Evolutionary conservation across 1,140 invertebrate species (phyloP).

Genomic region (Drosophila navojoa): DNA sequence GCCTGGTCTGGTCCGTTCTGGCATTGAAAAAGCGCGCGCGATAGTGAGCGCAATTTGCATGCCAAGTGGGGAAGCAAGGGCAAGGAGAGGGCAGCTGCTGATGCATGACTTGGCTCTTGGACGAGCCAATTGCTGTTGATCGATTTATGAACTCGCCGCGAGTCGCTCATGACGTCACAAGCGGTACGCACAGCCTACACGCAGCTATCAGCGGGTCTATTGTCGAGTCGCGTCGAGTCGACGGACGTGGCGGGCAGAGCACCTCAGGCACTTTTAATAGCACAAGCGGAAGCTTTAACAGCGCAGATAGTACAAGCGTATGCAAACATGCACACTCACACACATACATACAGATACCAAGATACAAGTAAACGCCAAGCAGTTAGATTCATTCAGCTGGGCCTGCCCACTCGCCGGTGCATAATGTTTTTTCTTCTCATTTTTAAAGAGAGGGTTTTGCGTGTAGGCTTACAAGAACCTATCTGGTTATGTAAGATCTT

Average conservation of each 20-base stretch:
- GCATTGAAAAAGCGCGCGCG: conserved; percentile 69
- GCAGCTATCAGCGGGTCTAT: conserved; percentile 33
- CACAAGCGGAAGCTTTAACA: conserved; percentile 74
- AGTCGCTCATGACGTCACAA: conserved; percentile 67
- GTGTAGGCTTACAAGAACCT: conserved; percentile 51
- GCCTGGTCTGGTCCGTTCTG: conserved; percentile 20
- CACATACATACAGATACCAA: conserved; percentile 18
- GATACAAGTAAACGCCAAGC: conserved; percentile 5
- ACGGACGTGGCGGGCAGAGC: too few relatives aligned
- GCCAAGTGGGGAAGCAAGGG: conserved; percentile 45
- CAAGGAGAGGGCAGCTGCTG: conserved; percentile 41
- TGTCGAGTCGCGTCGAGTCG: conserved; percentile 5
- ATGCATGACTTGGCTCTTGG: conserved; percentile 64
- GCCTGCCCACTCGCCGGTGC: conserved; percentile 54
- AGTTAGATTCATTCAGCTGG: conserved; percentile 56
- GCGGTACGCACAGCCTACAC: conserved; percentile 44
- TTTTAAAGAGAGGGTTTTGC: conserved; percentile 13
- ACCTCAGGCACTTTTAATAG: conserved; percentile 10
- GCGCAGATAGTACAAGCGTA: conserved; percentile 28
- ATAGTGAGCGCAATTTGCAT: conserved; percentile 70
- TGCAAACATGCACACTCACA: conserved; percentile 3
- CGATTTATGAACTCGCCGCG: conserved; percentile 74
- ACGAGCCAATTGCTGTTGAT: conserved; percentile 69
- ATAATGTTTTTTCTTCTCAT: conserved; percentile 14
- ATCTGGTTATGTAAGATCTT: conserved; percentile 39